Evolutionary conservation across 2,113 vertebrate genomes (phyloP).

Genomic region (Callopanchax toddi): DNA sequence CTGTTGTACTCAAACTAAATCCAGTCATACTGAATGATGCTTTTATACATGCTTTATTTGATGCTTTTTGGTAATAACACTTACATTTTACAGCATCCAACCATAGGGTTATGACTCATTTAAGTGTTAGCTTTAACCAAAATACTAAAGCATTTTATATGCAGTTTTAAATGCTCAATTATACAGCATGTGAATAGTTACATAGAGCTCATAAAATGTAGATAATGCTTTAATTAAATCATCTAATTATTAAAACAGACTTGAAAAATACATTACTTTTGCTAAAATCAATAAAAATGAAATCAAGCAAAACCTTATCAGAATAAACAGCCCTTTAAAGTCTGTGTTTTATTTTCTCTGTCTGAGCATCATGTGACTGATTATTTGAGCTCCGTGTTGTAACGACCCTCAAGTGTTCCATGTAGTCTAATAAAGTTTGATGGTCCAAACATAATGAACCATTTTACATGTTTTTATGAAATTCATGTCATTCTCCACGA

Average conservation of each 20-base stretch:
- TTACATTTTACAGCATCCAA: no score
- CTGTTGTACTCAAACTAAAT: no score
- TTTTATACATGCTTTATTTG: no score
- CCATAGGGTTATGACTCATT: no score
- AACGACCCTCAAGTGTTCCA: slow-evolving; percentile 26
- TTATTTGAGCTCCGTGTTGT: slow-evolving; percentile 14
- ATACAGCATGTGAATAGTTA: not conserved
- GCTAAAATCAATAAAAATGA: not conserved
- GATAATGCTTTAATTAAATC: no score
- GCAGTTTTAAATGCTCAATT: not conserved
- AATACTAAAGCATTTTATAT: not conserved
- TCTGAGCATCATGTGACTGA: slow-evolving; percentile 6
- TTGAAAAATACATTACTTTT: not conserved
- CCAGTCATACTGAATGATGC: no score
- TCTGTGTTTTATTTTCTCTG: slow-evolving; percentile 1
- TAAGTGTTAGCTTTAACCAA: no score
- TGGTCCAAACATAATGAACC: slow-evolving; percentile 32
- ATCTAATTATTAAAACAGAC: no score
- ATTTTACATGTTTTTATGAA: slow-evolving; percentile 6
- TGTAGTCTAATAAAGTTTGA: slow-evolving; percentile 50
- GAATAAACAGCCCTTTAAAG: no score
- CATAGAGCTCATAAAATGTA: no score
- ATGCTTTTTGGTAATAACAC: no score
- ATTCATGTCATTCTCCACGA: not conserved
- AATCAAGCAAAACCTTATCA: not conserved